phyloP scores from a whole-genome alignment of 1,140 invertebrate genomes.

The Meteorus sp. region DNA sequence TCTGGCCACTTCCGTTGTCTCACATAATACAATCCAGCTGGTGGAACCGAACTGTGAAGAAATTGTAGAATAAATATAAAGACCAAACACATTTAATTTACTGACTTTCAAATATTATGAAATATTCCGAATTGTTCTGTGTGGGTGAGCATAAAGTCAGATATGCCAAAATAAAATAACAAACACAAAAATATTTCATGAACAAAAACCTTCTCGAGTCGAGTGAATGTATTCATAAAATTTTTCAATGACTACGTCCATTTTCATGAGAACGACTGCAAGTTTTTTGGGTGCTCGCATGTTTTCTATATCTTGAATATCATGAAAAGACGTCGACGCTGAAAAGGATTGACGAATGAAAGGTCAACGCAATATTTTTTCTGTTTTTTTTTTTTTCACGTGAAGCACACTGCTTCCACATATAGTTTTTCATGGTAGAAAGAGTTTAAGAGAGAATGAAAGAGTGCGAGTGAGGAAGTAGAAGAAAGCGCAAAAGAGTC shows the following conservation, averaged over 20 bases:
- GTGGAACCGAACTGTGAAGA: constrained; percentile 31
- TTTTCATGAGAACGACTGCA: no score
- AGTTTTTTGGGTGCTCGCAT: no score
- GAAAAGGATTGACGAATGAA: background rate
- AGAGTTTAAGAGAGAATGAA: no score
- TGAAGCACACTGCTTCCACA: background rate
- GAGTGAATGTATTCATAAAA: constrained; percentile 3
- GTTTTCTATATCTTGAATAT: no score
- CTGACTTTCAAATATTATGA: no score
- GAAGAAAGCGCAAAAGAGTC: background rate
- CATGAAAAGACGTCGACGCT: background rate
- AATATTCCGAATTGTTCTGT: no score
- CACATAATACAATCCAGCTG: constrained; percentile 43
- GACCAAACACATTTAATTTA: background rate
- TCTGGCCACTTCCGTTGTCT: constrained; percentile 34
- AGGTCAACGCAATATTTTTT: constrained; percentile 8
- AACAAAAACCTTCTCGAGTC: background rate
- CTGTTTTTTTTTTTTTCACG: background rate
- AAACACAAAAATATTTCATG: background rate
- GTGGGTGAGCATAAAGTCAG: background rate
- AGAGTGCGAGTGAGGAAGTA: background rate
- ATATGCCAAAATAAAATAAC: background rate
- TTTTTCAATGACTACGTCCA: no score
- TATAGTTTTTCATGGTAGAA: background rate
- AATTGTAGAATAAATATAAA: constrained; percentile 9